Evolutionary conservation across 2,113 vertebrate genomes (phyloP).

Genomic region (Danionella cerebrum): DNA sequence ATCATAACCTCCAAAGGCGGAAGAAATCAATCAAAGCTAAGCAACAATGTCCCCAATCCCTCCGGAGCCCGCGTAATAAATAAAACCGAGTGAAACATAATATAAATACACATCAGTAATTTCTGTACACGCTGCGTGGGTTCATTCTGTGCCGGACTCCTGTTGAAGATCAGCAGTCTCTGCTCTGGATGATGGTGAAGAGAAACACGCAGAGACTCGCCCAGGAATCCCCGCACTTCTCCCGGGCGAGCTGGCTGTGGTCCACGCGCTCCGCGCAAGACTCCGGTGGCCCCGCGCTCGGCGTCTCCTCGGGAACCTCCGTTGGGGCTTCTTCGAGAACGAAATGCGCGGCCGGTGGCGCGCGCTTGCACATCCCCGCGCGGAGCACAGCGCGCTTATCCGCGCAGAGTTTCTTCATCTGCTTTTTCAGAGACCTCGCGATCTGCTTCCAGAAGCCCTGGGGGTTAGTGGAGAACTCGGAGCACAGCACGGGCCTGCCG

Average conservation of each 20-base stretch:
- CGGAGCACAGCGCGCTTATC: slow-evolving; percentile 60
- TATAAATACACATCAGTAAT: background rate
- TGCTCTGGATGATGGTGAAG: slow-evolving; percentile 70
- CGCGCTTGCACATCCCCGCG: slow-evolving; percentile 69
- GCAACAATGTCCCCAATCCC: background rate
- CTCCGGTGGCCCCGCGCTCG: background rate
- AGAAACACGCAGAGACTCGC: slow-evolving; percentile 73
- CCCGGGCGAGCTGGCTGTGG: slow-evolving; percentile 61
- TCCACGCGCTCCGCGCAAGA: slow-evolving; percentile 55
- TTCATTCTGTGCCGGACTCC: too few species aligned
- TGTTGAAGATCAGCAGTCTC: slow-evolving; percentile 61
- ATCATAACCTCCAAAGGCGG: too few species aligned
- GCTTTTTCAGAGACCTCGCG: slow-evolving; percentile 59
- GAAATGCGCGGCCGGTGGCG: slow-evolving; percentile 67
- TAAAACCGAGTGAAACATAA: background rate
- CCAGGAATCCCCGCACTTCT: slow-evolving; percentile 72
- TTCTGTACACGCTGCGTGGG: background rate
- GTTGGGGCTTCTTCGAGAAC: slow-evolving; percentile 42
- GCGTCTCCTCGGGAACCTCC: background rate
- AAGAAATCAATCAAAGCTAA: too few species aligned
- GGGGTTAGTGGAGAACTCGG: slow-evolving; percentile 50
- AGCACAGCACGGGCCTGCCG: slow-evolving; percentile 66
- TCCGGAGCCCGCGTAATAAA: background rate
- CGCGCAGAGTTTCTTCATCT: slow-evolving; percentile 67
- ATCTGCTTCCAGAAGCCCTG: slow-evolving; percentile 79